Base-by-base conservation (phyloP, 2,113 vertebrate genomes). In the Taxidea taxus region DNA sequence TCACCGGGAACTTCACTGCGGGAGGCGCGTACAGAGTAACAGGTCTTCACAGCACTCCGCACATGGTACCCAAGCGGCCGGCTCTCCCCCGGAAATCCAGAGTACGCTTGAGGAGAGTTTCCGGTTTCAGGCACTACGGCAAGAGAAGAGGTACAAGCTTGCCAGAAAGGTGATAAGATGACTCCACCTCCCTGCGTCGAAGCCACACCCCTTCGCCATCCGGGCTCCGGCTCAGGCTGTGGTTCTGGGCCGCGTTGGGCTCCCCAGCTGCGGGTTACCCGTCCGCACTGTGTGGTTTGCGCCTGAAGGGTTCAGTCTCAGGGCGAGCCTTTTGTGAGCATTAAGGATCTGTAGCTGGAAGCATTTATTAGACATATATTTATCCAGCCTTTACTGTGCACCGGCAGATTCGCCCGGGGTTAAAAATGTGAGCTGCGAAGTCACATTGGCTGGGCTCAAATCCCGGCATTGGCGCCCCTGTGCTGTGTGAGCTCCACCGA, bases 61-160 rank as follows among this genome's bases (percentile, higher is more conserved):
- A 94, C 97, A 96, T 96, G 98, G 77, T n/a, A 51, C 16, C 37
- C 2, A 0, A 0, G 0, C 16, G 3, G 0, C 21, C 16, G 0
- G 44, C 66, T 7, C 91, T 42, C 3, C 14, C 10, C 96, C 97
- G 97, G 97, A 98, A 97, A 31, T 1, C 7, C 0, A 3, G 1
- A 23, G 2, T 86, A 64, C 1, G 15, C 44, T 6, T 62, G 13
- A 14, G 0, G 4, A 1, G 21, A 34, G 8, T 90, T 97, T 98
- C 98, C 96, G 87, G 94, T 66, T 47, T 49, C 34, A 0, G 68
- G 20, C 7, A 1, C 84, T 96, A 98, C 96, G 98, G 98, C 94
- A 77, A 95, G 95, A 0, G 92, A 60, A 82, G 66, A 94, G 44
- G 97, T 15, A 47, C 97, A 95, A 29, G 1, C 15, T 82, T 81